Conservation (phyloP, 1,140 invertebrate species). For the Portunus trituberculatus region DNA sequence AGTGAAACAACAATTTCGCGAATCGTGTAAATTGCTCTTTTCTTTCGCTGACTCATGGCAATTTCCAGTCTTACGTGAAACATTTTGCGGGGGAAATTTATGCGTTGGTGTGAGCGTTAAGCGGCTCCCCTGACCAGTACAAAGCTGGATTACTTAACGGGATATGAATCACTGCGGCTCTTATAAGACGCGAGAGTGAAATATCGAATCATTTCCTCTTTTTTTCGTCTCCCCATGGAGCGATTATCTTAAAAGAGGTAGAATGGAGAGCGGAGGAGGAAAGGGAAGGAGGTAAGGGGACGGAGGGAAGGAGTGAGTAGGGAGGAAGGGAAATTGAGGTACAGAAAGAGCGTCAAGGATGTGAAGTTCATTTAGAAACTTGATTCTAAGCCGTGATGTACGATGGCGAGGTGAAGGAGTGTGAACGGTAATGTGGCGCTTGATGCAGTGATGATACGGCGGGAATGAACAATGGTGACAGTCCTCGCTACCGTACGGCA, state of each 20-base stretch:
- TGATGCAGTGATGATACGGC: neutral
- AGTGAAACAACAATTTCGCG: neutral
- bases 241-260: neutral
- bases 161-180: neutral
- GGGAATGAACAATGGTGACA: neutral
- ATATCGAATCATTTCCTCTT: neutral
- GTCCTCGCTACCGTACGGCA: constrained; percentile 5
- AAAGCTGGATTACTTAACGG: neutral
- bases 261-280: neutral
- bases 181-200: neutral
- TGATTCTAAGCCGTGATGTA: neutral
- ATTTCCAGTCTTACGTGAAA: neutral
- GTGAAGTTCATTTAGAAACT: neutral
- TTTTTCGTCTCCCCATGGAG: neutral
- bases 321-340: neutral
- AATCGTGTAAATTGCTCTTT: neutral
- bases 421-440: neutral
- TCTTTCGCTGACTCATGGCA: neutral
- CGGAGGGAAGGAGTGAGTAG: neutral
- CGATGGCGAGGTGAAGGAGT: neutral
- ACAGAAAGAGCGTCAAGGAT: neutral
- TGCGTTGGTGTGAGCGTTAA: neutral
- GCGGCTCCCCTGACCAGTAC: neutral
- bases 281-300: neutral
- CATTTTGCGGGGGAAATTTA: neutral